A percentile compares a stretch with the other conserved stretches of the same genome.
phyloP scores from a whole-genome alignment of 2,113 vertebrate species.

The Vicugna pacos region DNA sequence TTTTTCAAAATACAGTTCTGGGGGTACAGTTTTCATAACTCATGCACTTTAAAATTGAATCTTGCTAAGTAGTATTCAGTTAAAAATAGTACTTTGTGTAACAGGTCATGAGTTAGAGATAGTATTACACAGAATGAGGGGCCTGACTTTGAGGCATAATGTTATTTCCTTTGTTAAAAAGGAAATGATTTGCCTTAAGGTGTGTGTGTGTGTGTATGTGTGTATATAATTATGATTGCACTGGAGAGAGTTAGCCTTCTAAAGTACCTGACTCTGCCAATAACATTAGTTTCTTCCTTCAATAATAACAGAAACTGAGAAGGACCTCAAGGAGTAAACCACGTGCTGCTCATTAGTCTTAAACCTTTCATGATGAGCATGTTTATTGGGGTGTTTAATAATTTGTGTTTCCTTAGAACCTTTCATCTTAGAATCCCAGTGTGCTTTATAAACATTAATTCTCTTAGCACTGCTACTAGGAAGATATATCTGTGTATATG shows the following conservation, averaged over 20 bases:
- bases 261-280: constrained; percentile 26
- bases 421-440: constrained; percentile 46
- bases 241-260: background rate
- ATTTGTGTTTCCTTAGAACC: constrained; percentile 50
- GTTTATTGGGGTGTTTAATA: constrained; percentile 58
- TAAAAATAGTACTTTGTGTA: background rate
- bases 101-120: background rate
- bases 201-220: background rate
- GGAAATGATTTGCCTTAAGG: background rate
- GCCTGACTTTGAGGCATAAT: background rate
- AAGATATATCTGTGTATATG: background rate
- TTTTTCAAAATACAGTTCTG: background rate
- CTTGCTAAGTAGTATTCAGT: background rate
- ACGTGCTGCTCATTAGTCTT: constrained; percentile 42
- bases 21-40: background rate
- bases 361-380: constrained; percentile 54
- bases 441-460: constrained; percentile 53
- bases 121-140: background rate
- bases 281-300: constrained; percentile 43
- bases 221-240: background rate
- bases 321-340: constrained; percentile 48
- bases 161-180: background rate
- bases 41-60: constrained; percentile 9
- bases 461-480: background rate
- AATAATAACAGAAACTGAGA: constrained; percentile 53